phyloP scores from a whole-genome alignment of 1,140 invertebrate genomes.

The Tetramorium parvispinum region DNA sequence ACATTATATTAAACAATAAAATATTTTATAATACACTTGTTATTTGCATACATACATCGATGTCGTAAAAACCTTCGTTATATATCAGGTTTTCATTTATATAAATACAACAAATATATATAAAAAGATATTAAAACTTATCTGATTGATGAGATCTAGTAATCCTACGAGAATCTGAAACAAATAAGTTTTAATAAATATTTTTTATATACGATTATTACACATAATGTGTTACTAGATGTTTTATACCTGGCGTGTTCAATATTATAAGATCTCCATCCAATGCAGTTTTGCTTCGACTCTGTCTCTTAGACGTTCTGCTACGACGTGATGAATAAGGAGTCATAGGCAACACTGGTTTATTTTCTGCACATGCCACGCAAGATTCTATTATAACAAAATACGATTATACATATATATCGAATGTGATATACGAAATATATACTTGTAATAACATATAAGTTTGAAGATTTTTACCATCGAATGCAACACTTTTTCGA shows the following conservation, averaged over 20 bases:
- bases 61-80: neutral
- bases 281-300: neutral
- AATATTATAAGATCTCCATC: conserved; percentile 48
- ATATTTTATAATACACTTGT: conserved; percentile 27
- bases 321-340: conserved; percentile 57
- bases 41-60: neutral
- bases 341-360: conserved; percentile 66
- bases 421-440: neutral
- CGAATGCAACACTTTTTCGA: conserved; percentile 70
- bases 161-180: conserved; percentile 52
- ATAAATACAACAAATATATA: neutral
- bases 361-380: conserved; percentile 46
- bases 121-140: neutral
- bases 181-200: conserved; percentile 25
- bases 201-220: neutral
- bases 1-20: conserved; percentile 7
- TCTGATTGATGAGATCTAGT: conserved; percentile 39
- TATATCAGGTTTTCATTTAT: neutral
- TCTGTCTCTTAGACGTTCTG: conserved; percentile 18
- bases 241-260: conserved; percentile 19
- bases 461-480: conserved; percentile 50
- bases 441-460: conserved; percentile 4
- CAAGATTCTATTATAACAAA: conserved; percentile 66
- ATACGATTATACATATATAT: conserved; percentile 12
- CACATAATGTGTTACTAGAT: neutral